Conservation (phyloP, 2,797 vertebrate genomes). For the Rhinatrema bivittatum region DNA sequence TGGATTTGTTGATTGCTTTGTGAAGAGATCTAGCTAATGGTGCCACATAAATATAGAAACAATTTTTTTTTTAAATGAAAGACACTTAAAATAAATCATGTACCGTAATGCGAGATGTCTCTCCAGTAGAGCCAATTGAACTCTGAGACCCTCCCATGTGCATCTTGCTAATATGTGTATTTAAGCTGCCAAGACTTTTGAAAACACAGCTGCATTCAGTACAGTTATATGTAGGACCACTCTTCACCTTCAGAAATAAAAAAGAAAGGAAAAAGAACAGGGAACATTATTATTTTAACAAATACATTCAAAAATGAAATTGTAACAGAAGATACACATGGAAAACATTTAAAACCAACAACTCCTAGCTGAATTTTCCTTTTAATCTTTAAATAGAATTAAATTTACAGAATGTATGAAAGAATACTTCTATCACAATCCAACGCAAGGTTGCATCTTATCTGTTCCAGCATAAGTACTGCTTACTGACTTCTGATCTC, state of each 20-base stretch:
- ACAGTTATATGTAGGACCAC: conserved; percentile 71
- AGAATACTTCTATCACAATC: no score
- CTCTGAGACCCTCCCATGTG: conserved; percentile 67
- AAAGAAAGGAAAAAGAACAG: not conserved
- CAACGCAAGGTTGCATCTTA: no score
- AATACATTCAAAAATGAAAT: conserved; percentile 1
- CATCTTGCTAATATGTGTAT: conserved; percentile 98
- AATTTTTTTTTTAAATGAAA: no score
- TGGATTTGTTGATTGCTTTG: no score
- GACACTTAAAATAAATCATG: no score
- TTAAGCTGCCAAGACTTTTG: conserved; percentile 92
- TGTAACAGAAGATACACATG: not conserved
- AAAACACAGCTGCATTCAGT: conserved; percentile 96
- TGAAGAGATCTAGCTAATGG: no score
- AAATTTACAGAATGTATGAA: no score
- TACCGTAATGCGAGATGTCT: conserved; percentile 50
- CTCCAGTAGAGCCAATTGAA: conserved; percentile 27
- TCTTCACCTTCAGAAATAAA: conserved; percentile 56
- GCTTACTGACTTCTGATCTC: no score
- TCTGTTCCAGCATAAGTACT: no score
- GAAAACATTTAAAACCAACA: not conserved
- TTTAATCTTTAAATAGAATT: no score
- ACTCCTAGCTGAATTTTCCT: no score
- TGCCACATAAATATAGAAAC: no score
- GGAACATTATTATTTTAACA: not conserved